A percentile compares a stretch with the other conserved stretches of the same genome.
These are phyloP conservation scores for Paratilapia polleni DNA, from an alignment of 2,113 vertebrate species.

Conservation along the genomic window DNA sequence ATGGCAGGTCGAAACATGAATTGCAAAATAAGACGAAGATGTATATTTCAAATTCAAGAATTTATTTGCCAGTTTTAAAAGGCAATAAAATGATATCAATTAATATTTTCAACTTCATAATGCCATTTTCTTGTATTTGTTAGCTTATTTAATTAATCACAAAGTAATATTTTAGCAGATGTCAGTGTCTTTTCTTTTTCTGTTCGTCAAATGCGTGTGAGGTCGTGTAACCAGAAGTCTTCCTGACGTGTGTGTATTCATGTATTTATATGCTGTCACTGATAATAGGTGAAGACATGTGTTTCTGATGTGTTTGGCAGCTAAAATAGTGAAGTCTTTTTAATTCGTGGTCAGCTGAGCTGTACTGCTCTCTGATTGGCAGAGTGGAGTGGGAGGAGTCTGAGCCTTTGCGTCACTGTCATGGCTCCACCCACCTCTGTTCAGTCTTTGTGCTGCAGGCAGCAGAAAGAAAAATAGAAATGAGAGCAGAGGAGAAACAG, in stretches of 20 bases:
- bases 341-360: conserved; percentile 19
- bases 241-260: neutral
- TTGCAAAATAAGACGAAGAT: neutral
- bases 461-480: conserved; percentile 62
- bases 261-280: neutral
- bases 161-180: neutral
- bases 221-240: neutral
- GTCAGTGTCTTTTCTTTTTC: neutral
- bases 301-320: neutral
- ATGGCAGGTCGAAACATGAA: neutral
- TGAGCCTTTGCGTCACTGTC: conserved; percentile 52
- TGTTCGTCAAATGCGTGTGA: neutral
- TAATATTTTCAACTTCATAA: neutral
- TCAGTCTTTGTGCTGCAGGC: conserved; percentile 63
- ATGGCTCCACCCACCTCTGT: conserved; percentile 53
- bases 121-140: neutral
- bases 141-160: neutral
- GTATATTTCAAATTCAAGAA: neutral
- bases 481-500: conserved; percentile 51
- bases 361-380: conserved; percentile 54
- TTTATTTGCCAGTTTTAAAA: neutral
- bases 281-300: neutral
- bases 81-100: neutral
- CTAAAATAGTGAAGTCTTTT: conserved; percentile 22
- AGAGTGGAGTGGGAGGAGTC: conserved; percentile 48